Percentiles rank a stretch among this genome's conserved stretches.
phyloP scores from a whole-genome alignment of 2,113 vertebrate species.

The Pagrus major region DNA sequence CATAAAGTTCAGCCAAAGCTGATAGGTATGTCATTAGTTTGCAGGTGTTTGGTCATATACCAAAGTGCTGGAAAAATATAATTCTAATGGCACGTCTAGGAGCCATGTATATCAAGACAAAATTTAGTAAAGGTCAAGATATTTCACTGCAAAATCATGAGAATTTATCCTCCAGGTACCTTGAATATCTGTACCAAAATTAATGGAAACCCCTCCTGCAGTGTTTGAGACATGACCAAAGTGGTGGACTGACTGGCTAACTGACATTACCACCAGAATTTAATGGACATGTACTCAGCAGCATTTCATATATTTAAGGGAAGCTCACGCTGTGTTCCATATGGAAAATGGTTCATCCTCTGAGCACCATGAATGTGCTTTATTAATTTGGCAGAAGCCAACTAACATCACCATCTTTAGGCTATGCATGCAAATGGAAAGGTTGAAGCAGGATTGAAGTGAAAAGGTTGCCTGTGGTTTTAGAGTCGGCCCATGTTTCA shows the following conservation, averaged over 20 bases:
- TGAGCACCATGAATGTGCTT: neutral
- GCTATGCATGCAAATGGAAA: neutral
- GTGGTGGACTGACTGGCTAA: no score
- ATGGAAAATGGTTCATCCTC: neutral
- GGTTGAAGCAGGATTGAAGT: neutral
- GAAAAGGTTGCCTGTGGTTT: conserved; percentile 5
- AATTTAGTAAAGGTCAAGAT: neutral
- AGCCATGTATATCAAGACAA: neutral
- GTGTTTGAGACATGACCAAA: neutral
- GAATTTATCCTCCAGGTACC: no score
- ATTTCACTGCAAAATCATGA: neutral
- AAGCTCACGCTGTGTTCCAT: neutral
- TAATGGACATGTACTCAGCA: neutral
- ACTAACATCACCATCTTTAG: neutral
- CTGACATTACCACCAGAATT: neutral
- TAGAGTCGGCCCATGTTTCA: neutral
- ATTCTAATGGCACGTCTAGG: neutral
- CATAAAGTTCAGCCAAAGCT: neutral
- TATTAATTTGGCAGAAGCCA: neutral
- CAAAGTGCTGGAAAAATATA: neutral
- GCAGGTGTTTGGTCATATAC: neutral
- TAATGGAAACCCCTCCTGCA: neutral
- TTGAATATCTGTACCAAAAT: neutral
- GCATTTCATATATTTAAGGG: neutral
- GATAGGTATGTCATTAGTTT: neutral